A percentile compares a stretch with the other conserved stretches of the same genome.
phyloP scores from a whole-genome alignment of 2,797 vertebrate genomes.

The Botia almorhae region DNA sequence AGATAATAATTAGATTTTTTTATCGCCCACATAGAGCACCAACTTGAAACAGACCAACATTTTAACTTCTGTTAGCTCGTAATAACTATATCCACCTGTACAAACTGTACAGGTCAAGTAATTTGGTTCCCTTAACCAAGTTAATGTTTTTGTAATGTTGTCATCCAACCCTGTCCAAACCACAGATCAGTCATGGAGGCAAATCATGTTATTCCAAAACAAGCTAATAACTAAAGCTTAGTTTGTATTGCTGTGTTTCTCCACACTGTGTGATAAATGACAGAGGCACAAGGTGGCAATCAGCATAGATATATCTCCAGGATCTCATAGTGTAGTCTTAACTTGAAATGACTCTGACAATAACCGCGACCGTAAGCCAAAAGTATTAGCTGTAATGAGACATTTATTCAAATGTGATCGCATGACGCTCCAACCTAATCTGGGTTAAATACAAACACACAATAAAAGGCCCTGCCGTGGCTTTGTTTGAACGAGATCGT shows the following conservation, averaged over 20 bases:
- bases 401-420: conserved; percentile 58
- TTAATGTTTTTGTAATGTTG: not conserved
- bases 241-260: not conserved
- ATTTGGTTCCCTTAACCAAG: not conserved
- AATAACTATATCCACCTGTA: not conserved
- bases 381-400: conserved; percentile 51
- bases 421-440: conserved; percentile 49
- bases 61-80: not conserved
- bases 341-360: conserved; percentile 44
- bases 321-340: conserved; percentile 31
- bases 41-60: not conserved
- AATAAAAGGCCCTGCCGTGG: conserved; percentile 27
- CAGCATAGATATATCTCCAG: not conserved
- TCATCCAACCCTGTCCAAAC: not conserved
- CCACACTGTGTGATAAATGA: not conserved
- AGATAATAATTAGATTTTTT: conserved; percentile 25
- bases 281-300: conserved; percentile 42
- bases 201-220: not conserved
- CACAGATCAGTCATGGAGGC: not conserved
- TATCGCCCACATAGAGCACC: conserved; percentile 17
- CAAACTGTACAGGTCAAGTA: not conserved
- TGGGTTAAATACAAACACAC: conserved; percentile 42
- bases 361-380: conserved; percentile 44
- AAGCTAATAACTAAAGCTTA: not conserved
- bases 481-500: conserved; percentile 34